Percentiles rank a stretch among this genome's conserved stretches.
These are phyloP conservation scores for Embiotoca jacksoni DNA, from an alignment of 2,113 vertebrate genomes.

Conservation along the genomic window DNA sequence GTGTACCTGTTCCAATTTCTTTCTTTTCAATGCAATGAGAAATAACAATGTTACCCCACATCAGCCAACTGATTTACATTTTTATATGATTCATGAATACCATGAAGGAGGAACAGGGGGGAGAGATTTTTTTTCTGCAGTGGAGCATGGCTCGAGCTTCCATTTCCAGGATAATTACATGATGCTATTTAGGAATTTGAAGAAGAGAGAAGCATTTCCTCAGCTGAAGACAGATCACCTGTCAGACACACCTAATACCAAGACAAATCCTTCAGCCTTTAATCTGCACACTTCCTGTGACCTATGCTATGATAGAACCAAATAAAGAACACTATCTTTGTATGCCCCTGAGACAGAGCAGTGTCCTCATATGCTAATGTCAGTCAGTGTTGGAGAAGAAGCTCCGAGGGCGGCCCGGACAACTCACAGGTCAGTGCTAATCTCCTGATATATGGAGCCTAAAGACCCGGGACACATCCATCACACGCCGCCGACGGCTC, in stretches of 20 bases:
- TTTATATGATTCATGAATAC: slow-evolving; percentile 71
- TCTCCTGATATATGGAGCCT: slow-evolving; percentile 84
- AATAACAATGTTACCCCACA: slow-evolving; percentile 58
- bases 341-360: slow-evolving; percentile 73
- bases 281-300: slow-evolving; percentile 78
- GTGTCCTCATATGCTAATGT: slow-evolving; percentile 82
- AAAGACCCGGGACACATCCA: slow-evolving; percentile 82
- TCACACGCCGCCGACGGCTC: slow-evolving; percentile 74
- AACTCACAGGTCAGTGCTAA: slow-evolving; percentile 84
- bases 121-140: slow-evolving; percentile 37
- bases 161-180: slow-evolving; percentile 73
- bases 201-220: slow-evolving; percentile 44
- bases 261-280: slow-evolving; percentile 72
- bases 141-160: slow-evolving; percentile 58
- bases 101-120: slow-evolving; percentile 33
- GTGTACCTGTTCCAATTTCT: slow-evolving; percentile 43
- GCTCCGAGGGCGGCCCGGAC: slow-evolving; percentile 78
- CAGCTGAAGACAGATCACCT: slow-evolving; percentile 73
- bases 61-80: slow-evolving; percentile 74
- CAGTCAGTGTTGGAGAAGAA: slow-evolving; percentile 68
- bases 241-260: slow-evolving; percentile 74
- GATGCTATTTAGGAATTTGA: slow-evolving; percentile 73
- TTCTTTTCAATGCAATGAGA: slow-evolving; percentile 37
- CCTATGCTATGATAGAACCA: slow-evolving; percentile 62
- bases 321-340: slow-evolving; percentile 79